Evolutionary conservation across 37 sponge, comb jelly and placozoan genomes (phyloP).

Genomic region (Mnemiopsis leidyi): DNA sequence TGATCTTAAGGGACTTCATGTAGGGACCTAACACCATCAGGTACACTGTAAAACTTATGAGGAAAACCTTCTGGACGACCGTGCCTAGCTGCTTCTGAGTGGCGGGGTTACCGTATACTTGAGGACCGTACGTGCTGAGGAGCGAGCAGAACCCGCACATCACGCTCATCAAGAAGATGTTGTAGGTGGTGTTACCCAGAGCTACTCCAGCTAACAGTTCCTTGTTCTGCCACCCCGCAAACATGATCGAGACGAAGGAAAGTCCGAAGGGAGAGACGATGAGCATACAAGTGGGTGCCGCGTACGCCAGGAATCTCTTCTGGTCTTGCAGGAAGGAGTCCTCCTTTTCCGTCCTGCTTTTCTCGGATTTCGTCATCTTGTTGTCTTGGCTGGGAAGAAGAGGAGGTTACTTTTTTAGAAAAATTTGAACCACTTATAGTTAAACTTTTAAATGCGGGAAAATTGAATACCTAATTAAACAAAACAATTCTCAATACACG

Average conservation of each 20-base stretch:
- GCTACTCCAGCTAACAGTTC: conserved; percentile 32
- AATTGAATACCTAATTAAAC: too few species aligned
- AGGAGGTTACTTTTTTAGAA: too few species aligned
- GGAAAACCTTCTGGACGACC: conserved; percentile 35
- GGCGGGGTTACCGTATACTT: conserved; percentile 1
- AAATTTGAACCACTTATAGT: too few species aligned
- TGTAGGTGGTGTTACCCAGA: conserved; percentile 18
- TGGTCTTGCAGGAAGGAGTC: neutral
- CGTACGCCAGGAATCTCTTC: conserved; percentile 40
- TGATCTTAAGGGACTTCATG: conserved; percentile 15
- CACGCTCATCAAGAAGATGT: conserved; percentile 25
- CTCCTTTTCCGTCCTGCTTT: neutral
- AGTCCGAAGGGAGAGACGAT: conserved; percentile 41
- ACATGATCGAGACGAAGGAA: conserved; percentile 60
- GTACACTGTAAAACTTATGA: neutral
- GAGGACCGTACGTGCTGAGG: conserved; percentile 50
- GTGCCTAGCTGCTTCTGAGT: conserved; percentile 42
- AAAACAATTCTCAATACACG: too few species aligned
- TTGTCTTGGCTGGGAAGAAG: neutral
- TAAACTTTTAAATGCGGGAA: too few species aligned
- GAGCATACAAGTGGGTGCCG: conserved; percentile 43
- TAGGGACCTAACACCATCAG: conserved; percentile 5
- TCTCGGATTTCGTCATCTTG: neutral
- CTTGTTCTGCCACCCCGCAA: conserved; percentile 56
- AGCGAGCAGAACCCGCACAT: neutral